Evolutionary conservation across 2,797 vertebrate species (phyloP), one percentile per base, ranked within the genome.

Genomic region (Balearica regulorum): DNA sequence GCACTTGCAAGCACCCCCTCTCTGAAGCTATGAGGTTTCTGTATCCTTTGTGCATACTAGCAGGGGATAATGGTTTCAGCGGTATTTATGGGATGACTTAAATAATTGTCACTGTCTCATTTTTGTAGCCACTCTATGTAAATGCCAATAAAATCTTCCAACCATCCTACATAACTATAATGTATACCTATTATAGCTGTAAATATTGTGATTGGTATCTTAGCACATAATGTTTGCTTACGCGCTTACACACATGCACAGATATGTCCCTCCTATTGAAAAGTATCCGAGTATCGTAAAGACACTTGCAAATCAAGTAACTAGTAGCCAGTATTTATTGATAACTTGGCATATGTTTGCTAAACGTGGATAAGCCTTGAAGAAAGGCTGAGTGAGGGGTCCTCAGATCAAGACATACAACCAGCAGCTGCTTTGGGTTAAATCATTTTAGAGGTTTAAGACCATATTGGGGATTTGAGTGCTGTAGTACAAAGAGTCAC

Each of bases 281-380:
- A 94, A 96, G 60, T 35, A 57, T 65, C 75, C 69, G 85, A 61
- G 46, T 70, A 24, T 26, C 94, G 13, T 49, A 71, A 96, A 80
- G 72, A 83, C 87, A 51, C 94, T 96, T 97, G 83, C 62, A 92
- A 96, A 96, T 62, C 46, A 58, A 41, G 60, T 66, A 92, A 91
- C 88, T 94, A 96, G 93, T 94, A 97, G 95, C 96, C 95, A 92
- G 95, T 96, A 95, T 92, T 97, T 97, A 96, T 88, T 93, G 95
- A 96, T 90, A 60, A 90, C 96, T 95, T 96, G 96, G 79, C 70
- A 70, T 87, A 64, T 94, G 92, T 94, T 97, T 97, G 94, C 95
- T 95, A 94, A 97, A 97, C 91, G 57, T 83, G 35, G 82, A 49
- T 95, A 75, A 75, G 82, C 93, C 70, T 90, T 91, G 93, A 94